Evolutionary conservation across 2,113 vertebrate species (phyloP).

Genomic region (Marmota monax): DNA sequence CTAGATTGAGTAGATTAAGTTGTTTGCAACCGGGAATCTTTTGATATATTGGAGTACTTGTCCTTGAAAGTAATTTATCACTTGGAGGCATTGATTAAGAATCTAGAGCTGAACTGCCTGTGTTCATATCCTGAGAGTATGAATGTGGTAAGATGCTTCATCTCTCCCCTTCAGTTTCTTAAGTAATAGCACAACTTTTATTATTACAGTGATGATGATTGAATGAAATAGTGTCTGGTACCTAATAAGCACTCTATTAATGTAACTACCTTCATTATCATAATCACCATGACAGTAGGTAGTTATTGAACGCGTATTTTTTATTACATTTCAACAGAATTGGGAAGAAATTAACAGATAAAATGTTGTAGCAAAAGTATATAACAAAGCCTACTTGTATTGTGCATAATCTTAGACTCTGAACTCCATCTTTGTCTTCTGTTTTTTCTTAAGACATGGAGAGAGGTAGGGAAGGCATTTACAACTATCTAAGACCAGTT

Average conservation of each 20-base stretch:
- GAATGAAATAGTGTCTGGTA: neutral
- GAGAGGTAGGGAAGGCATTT: conserved; percentile 55
- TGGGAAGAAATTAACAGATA: neutral
- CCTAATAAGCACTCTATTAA: neutral
- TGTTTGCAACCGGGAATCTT: neutral
- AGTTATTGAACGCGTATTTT: neutral
- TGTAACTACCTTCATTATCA: neutral
- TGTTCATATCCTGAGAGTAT: neutral
- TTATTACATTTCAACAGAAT: conserved; percentile 34
- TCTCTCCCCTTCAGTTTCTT: neutral
- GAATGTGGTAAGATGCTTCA: conserved; percentile 22
- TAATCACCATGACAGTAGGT: neutral
- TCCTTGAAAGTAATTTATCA: neutral
- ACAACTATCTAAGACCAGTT: conserved; percentile 30
- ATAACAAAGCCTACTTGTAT: neutral
- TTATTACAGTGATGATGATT: neutral
- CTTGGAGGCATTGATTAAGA: conserved; percentile 44
- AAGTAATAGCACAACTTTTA: neutral
- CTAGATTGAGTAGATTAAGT: neutral
- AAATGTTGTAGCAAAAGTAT: neutral
- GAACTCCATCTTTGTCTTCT: conserved; percentile 12
- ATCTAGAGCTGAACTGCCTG: neutral
- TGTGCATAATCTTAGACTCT: neutral
- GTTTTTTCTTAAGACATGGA: conserved; percentile 46
- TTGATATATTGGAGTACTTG: neutral